Percentiles rank a stretch among this genome's conserved stretches.
Evolutionary conservation across 1,140 invertebrate genomes (phyloP).

Genomic region (Calosoma granatense): DNA sequence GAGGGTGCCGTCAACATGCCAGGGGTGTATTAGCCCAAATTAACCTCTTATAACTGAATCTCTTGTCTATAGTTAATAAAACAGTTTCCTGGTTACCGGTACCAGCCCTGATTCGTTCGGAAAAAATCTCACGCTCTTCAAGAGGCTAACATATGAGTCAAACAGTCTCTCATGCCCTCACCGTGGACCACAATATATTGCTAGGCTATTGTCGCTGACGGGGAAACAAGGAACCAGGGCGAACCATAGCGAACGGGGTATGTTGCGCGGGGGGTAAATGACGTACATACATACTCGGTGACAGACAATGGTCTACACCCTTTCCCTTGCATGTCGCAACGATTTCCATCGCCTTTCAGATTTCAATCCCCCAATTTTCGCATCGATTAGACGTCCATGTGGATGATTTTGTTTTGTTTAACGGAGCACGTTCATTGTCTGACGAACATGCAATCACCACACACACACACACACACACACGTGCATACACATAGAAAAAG

Average conservation of each 20-base stretch:
- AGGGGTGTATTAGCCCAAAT: not conserved
- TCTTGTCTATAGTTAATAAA: not conserved
- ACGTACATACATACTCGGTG: no score
- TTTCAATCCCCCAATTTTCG: not conserved
- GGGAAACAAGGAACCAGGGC: not conserved
- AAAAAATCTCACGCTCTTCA: not conserved
- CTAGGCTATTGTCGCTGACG: not conserved
- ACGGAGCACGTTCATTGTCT: not conserved
- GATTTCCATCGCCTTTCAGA: not conserved
- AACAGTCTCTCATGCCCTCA: not conserved
- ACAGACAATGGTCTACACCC: not conserved
- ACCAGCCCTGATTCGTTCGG: not conserved
- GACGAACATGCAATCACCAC: not conserved
- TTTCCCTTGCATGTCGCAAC: not conserved
- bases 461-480: no score
- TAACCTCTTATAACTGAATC: not conserved
- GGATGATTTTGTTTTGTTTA: not conserved
- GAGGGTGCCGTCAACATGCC: not conserved
- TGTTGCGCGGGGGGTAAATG: no score
- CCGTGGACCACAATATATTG: no score
- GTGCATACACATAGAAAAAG: no score
- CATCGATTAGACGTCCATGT: not conserved
- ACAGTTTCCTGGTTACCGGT: not conserved
- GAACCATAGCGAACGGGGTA: not conserved
- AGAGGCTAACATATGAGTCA: not conserved